These are phyloP conservation scores for Corythaixoides concolor DNA, from an alignment of 2,113 vertebrate genomes.

Conservation along the genomic window DNA sequence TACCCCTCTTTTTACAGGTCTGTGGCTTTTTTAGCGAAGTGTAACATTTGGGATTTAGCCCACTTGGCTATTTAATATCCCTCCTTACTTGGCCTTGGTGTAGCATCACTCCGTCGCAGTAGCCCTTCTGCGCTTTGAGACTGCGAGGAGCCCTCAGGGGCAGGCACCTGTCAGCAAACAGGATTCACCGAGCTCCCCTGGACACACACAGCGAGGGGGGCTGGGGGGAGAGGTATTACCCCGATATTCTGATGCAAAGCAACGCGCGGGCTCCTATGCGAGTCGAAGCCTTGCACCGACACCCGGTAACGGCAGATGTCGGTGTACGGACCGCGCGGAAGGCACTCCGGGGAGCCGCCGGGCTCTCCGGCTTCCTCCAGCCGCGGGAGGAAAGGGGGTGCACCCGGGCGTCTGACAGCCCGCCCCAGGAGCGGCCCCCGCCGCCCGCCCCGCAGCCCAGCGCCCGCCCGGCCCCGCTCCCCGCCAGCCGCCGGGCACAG, in stretches of 20 bases:
- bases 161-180: not conserved
- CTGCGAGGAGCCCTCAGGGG: not conserved
- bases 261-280: not conserved
- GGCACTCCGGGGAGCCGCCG: not conserved
- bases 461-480: not conserved
- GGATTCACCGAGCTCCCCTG: not conserved
- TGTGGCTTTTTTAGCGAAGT: not conserved
- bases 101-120: not conserved
- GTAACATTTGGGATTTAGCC: not conserved
- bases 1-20: not conserved
- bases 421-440: not conserved
- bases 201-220: not conserved
- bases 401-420: not conserved
- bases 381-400: not conserved
- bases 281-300: not conserved
- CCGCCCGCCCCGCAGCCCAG: not conserved
- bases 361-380: not conserved
- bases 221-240: accelerated
- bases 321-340: not conserved
- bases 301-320: not conserved
- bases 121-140: not conserved
- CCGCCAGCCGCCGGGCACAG: not conserved
- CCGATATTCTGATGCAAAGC: not conserved
- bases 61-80: not conserved
- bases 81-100: not conserved